Percentiles rank a stretch among this genome's conserved stretches.
Conservation (phyloP, 1,140 invertebrate genomes). For the Coelopa frigida region DNA sequence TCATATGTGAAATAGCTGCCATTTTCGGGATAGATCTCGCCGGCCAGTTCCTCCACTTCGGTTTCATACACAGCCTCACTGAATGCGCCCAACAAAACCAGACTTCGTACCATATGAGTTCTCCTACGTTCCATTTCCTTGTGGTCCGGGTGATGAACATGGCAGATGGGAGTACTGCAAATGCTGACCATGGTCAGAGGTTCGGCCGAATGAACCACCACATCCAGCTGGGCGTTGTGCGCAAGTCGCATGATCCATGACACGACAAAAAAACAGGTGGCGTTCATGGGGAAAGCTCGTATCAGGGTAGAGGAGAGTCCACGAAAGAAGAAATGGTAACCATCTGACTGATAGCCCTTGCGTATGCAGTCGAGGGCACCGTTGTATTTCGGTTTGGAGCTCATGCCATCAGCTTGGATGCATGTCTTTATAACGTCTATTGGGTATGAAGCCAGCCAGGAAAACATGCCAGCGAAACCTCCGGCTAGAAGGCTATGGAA, state of each 20-base stretch:
- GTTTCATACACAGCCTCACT: conserved; percentile 39
- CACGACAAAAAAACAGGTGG: conserved; percentile 80
- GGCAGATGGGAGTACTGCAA: conserved; percentile 6
- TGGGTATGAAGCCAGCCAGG: conserved; percentile 82
- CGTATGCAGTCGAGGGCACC: conserved; percentile 65
- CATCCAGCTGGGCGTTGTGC: conserved; percentile 21
- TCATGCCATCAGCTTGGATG: conserved; percentile 67
- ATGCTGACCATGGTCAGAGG: conserved; percentile 7
- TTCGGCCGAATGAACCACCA: conserved; percentile 14
- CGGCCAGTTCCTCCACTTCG: conserved; percentile 16
- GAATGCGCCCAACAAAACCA: conserved; percentile 41
- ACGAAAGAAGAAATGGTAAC: conserved; percentile 57
- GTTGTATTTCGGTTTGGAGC: conserved; percentile 50
- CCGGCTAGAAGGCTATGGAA: conserved; percentile 64
- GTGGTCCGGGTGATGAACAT: conserved; percentile 7
- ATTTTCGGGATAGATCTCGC: conserved; percentile 11
- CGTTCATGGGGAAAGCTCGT: conserved; percentile 88
- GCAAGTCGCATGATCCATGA: conserved; percentile 56
- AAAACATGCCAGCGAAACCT: conserved; percentile 72
- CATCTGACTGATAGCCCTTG: conserved; percentile 62
- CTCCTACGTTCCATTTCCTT: conserved; percentile 6
- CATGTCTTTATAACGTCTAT: conserved; percentile 85
- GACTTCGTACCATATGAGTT: conserved; percentile 14
- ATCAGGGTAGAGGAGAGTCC: conserved; percentile 71
- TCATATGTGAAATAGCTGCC: conserved; percentile 14